phyloP scores from a whole-genome alignment of 2,797 vertebrate genomes.

The Neoniphon sammara region DNA sequence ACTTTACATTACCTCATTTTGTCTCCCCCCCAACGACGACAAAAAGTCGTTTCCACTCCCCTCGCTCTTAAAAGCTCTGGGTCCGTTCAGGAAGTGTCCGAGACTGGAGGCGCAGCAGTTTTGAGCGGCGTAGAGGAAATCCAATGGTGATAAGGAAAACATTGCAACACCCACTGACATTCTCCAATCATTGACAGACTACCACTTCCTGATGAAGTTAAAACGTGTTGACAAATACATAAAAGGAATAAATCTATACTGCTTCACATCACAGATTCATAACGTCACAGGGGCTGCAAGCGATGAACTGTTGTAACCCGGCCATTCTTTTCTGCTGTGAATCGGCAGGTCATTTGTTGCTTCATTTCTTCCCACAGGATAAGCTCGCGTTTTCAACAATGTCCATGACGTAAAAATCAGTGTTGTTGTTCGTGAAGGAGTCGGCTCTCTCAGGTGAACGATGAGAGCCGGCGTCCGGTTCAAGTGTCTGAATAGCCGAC shows the following conservation, averaged over 20 bases:
- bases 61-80: constrained; percentile 33
- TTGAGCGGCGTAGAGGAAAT: constrained; percentile 76
- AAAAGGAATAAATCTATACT: constrained; percentile 20
- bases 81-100: constrained; percentile 77
- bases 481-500: too few relatives aligned
- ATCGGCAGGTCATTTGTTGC: rapidly evolving
- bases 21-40: constrained; percentile 57
- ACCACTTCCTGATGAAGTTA: constrained; percentile 61
- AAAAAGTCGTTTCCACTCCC: constrained; percentile 39
- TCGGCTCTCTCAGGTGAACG: too few relatives aligned
- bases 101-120: constrained; percentile 55
- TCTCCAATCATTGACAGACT: constrained; percentile 76
- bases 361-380: too few relatives aligned
- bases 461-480: too few relatives aligned
- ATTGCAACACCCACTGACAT: constrained; percentile 76
- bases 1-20: constrained; percentile 74
- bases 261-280: constrained; percentile 37
- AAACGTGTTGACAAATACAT: background rate
- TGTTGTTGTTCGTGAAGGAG: too few relatives aligned
- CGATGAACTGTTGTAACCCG: background rate
- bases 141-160: constrained; percentile 79
- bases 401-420: background rate
- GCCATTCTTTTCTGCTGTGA: background rate
- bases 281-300: background rate
- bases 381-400: background rate